Evolutionary conservation across 2,113 vertebrate genomes (phyloP).

Genomic region (Meles meles): DNA sequence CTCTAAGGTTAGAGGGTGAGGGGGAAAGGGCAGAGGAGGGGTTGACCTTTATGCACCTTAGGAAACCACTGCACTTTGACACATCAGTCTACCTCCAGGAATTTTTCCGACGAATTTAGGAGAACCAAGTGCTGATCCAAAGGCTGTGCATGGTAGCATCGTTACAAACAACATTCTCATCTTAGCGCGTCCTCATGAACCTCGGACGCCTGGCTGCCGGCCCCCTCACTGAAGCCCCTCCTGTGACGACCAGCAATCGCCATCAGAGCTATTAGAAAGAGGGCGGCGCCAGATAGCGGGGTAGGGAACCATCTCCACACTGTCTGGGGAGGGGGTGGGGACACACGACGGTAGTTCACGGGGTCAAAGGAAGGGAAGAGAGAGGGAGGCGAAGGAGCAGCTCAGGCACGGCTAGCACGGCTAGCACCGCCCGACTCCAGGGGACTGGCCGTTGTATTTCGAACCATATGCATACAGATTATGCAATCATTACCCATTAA

Average conservation of each 20-base stretch:
- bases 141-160: not conserved
- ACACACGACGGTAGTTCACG: rapidly evolving
- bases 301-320: too few species aligned
- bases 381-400: not conserved
- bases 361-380: not conserved
- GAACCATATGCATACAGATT: not conserved
- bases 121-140: not conserved
- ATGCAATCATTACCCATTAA: not conserved
- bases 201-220: not conserved
- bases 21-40: rapidly evolving
- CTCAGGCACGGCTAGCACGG: rapidly evolving
- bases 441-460: not conserved
- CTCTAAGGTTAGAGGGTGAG: rapidly evolving
- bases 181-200: not conserved
- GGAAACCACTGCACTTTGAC: not conserved
- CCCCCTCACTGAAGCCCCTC: rapidly evolving
- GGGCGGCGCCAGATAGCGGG: rapidly evolving
- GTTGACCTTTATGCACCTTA: not conserved
- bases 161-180: not conserved
- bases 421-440: too few species aligned
- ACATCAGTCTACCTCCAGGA: not conserved
- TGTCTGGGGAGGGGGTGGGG: rapidly evolving
- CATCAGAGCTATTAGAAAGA: not conserved
- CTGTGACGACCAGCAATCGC: not conserved
- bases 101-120: not conserved